These are phyloP conservation scores for Oligia latruncula DNA, from an alignment of 2,888 invertebrate species.

Conservation along the genomic window DNA sequence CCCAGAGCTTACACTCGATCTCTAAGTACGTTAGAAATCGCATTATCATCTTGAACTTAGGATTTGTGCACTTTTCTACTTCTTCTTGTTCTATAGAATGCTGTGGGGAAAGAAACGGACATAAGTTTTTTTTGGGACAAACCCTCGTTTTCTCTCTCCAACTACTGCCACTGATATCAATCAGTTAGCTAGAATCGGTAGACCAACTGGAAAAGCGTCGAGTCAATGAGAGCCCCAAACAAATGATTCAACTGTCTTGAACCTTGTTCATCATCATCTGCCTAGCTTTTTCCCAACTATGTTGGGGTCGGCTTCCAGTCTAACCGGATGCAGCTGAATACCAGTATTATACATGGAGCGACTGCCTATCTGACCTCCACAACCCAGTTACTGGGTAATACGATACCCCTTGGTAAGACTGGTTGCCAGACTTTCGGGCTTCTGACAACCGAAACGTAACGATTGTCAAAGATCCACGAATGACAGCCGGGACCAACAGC, in stretches of 20 bases:
- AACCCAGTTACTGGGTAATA: no score
- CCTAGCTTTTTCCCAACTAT: no score
- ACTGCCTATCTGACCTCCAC: no score
- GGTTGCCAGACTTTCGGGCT: no score
- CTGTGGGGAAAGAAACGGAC: background rate
- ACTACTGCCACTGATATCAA: background rate
- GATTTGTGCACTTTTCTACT: background rate
- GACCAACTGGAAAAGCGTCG: no score
- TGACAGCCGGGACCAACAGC: no score
- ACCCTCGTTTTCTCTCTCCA: background rate
- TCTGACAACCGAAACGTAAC: no score
- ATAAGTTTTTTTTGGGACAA: background rate
- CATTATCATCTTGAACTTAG: constrained; percentile 7
- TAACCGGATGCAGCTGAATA: no score
- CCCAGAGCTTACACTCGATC: constrained; percentile 16
- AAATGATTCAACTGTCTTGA: background rate
- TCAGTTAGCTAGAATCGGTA: background rate
- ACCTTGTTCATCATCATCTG: background rate
- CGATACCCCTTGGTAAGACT: no score
- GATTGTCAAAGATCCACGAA: no score
- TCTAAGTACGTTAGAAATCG: constrained; percentile 4
- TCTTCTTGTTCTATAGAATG: background rate
- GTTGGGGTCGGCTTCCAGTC: no score
- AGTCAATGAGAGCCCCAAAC: background rate
- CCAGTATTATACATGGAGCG: no score